These are phyloP conservation scores for Tiphia femorata DNA, from an alignment of 2,888 invertebrate species.

Conservation along the genomic window DNA sequence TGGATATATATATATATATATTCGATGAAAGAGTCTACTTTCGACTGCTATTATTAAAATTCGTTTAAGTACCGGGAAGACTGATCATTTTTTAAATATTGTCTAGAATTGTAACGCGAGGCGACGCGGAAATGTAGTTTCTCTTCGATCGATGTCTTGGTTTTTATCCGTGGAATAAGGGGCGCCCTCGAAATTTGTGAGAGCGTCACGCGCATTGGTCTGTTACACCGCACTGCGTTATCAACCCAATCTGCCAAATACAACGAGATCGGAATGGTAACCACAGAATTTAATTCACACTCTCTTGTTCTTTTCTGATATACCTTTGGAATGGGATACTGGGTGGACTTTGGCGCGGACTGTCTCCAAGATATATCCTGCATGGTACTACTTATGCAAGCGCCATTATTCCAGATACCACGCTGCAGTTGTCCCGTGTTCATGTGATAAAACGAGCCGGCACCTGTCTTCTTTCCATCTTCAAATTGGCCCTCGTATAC, in stretches of 20 bases:
- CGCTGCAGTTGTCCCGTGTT: constrained; percentile 77
- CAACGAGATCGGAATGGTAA: background rate
- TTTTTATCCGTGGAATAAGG: too few relatives aligned
- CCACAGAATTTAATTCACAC: background rate
- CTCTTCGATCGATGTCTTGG: too few relatives aligned
- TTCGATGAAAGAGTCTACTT: too few relatives aligned
- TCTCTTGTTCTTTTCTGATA: background rate
- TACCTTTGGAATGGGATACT: constrained; percentile 69
- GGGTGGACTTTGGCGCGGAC: constrained; percentile 71
- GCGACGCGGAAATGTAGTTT: too few relatives aligned
- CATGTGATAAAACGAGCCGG: constrained; percentile 76
- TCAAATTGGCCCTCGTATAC: constrained; percentile 78
- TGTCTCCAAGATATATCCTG: constrained; percentile 75
- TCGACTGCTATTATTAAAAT: too few relatives aligned
- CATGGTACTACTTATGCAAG: constrained; percentile 73
- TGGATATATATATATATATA: too few relatives aligned
- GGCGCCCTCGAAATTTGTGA: too few relatives aligned
- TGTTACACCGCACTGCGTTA: background rate
- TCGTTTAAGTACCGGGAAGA: too few relatives aligned
- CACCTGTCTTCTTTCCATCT: constrained; percentile 73
- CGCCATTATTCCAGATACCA: constrained; percentile 75
- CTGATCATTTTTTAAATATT: too few relatives aligned
- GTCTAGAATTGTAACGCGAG: too few relatives aligned
- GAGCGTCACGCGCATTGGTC: constrained; percentile 5
- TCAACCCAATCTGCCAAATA: background rate